Percentiles rank a stretch among this genome's conserved stretches.
phyloP scores from a whole-genome alignment of 2,113 vertebrate genomes.

The Paralichthys olivaceus region DNA sequence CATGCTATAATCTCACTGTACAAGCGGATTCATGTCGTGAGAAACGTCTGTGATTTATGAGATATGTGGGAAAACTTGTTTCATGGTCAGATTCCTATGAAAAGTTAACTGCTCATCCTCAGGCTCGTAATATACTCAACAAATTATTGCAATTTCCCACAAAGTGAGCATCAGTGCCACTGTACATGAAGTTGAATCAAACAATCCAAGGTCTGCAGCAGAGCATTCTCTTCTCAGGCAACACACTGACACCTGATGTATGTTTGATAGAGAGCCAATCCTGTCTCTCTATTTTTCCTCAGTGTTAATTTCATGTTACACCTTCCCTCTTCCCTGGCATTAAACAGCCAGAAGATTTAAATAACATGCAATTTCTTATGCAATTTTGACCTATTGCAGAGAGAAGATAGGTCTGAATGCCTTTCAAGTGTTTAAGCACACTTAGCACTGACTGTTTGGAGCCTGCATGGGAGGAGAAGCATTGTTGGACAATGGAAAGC shows the following conservation, averaged over 20 bases:
- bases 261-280: slow-evolving; percentile 1
- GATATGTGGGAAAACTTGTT: slow-evolving; percentile 8
- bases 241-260: background rate
- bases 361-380: slow-evolving; percentile 4
- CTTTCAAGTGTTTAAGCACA: slow-evolving; percentile 51
- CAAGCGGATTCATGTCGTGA: slow-evolving; percentile 20
- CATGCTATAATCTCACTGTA: slow-evolving; percentile 13
- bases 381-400: slow-evolving; percentile 47
- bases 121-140: background rate
- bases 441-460: background rate
- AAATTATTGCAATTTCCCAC: slow-evolving; percentile 25
- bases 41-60: slow-evolving; percentile 27
- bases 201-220: slow-evolving; percentile 5
- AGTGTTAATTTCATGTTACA: slow-evolving; percentile 23
- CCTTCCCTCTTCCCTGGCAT: slow-evolving; percentile 28
- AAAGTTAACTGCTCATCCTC: slow-evolving; percentile 30
- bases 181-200: background rate
- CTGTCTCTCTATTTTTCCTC: slow-evolving; percentile 17
- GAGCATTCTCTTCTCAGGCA: background rate
- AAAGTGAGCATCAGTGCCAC: slow-evolving; percentile 13
- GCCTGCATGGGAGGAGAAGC: slow-evolving; percentile 11
- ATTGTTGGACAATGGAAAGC: slow-evolving; percentile 45
- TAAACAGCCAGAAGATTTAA: slow-evolving; percentile 42
- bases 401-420: slow-evolving; percentile 43
- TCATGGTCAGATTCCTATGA: slow-evolving; percentile 39